Percentiles rank a stretch among this genome's conserved stretches.
Evolutionary conservation across 2,888 invertebrate genomes (phyloP).

Genomic region (Caenorhabditis auriculariae): DNA sequence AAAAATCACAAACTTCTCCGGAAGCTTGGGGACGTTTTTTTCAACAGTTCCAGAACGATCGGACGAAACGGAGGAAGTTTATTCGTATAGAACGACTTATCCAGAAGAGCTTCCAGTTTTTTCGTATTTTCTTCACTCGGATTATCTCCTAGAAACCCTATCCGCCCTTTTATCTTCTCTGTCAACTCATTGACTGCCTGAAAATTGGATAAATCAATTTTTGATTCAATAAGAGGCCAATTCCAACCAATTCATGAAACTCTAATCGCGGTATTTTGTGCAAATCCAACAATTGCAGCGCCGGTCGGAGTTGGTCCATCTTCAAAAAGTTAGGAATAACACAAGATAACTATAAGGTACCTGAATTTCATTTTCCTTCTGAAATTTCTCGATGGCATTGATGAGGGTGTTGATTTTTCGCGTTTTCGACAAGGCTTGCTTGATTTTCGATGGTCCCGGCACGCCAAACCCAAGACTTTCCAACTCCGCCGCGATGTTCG

Average conservation of each 20-base stretch:
- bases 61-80: background rate
- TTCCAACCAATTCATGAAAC: background rate
- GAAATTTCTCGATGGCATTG: background rate
- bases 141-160: no score
- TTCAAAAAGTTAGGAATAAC: no score
- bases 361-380: background rate
- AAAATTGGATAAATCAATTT: background rate
- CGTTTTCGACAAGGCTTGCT: background rate
- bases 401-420: background rate
- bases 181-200: background rate
- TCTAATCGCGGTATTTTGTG: background rate
- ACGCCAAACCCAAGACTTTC: background rate
- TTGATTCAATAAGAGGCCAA: background rate
- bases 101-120: no score
- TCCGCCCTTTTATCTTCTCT: background rate
- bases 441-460: background rate
- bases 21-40: background rate
- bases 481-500: no score
- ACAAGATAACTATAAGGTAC: no score
- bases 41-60: background rate
- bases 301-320: background rate
- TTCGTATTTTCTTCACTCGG: no score
- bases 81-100: background rate
- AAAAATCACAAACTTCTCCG: no score
- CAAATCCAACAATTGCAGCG: background rate